phyloP scores from a whole-genome alignment of 2,113 vertebrate genomes.

The Litocranius walleri region DNA sequence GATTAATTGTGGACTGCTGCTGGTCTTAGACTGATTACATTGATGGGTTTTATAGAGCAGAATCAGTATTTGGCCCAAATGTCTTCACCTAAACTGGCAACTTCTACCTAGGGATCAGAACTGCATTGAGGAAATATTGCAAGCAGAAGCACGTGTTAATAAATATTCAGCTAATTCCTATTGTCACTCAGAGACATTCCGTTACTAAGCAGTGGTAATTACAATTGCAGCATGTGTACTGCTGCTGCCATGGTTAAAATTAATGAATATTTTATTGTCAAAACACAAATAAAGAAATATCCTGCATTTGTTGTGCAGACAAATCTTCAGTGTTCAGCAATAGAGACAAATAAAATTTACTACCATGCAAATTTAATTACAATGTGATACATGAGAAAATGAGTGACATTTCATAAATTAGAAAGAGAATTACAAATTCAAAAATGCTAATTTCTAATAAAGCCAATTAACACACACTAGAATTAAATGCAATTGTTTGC shows the following conservation, averaged over 20 bases:
- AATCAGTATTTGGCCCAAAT: conserved; percentile 60
- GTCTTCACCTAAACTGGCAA: conserved; percentile 43
- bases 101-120: conserved; percentile 55
- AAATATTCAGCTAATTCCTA: conserved; percentile 74
- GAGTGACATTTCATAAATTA: conserved; percentile 60
- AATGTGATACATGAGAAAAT: conserved; percentile 44
- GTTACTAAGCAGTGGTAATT: conserved; percentile 69
- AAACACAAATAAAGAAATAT: conserved; percentile 41
- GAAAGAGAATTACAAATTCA: conserved; percentile 60
- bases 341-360: conserved; percentile 53
- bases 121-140: conserved; percentile 3
- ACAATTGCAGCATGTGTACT: conserved; percentile 34
- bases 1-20: conserved; percentile 69
- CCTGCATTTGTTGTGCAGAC: conserved; percentile 47
- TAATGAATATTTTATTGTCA: conserved; percentile 72
- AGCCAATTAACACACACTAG: conserved; percentile 56
- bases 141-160: conserved; percentile 29
- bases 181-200: conserved; percentile 60
- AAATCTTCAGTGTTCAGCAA: conserved; percentile 43
- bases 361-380: conserved; percentile 66
- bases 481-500: conserved; percentile 46
- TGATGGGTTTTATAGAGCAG: conserved; percentile 40
- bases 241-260: conserved; percentile 46
- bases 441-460: conserved; percentile 68
- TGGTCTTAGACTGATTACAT: conserved; percentile 44